Conservation (phyloP, 1,140 invertebrate species). For the Leptoteleia sp. region DNA sequence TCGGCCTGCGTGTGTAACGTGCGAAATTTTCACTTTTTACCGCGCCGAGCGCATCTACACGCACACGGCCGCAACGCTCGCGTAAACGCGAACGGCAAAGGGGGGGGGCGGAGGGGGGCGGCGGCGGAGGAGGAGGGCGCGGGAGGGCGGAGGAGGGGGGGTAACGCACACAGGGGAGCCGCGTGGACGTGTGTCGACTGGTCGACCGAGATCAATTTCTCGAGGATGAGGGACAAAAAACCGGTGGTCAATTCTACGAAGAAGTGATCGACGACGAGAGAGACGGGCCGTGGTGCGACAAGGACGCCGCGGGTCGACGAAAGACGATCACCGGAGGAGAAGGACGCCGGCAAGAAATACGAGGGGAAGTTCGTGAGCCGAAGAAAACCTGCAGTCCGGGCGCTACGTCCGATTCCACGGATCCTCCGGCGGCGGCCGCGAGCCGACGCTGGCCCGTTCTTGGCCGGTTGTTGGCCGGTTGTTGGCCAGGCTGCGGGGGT, state of each 20-base stretch:
- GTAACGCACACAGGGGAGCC: conserved; percentile 29
- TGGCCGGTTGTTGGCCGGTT: no score
- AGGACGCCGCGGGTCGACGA: conserved; percentile 19
- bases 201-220: conserved; percentile 71
- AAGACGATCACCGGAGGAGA: conserved; percentile 25
- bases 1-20: conserved; percentile 24
- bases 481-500: conserved; percentile 3
- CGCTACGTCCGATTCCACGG: conserved; percentile 62
- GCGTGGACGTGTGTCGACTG: conserved; percentile 64
- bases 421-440: conserved; percentile 46
- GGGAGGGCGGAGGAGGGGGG: no score
- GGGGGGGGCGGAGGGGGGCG: conserved; percentile 1
- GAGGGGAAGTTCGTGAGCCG: conserved; percentile 26
- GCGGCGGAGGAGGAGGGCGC: no score
- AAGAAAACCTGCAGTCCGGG: conserved; percentile 57
- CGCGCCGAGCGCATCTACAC: conserved; percentile 5
- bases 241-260: conserved; percentile 67
- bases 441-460: conserved; percentile 45
- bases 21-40: conserved; percentile 56
- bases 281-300: conserved; percentile 14
- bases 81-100: neutral
- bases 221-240: conserved; percentile 69
- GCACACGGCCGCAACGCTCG: conserved; percentile 5
- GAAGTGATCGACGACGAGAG: conserved; percentile 57
- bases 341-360: conserved; percentile 32